These are phyloP conservation scores for Periophthalmus magnuspinnatus DNA, from an alignment of 2,797 vertebrate genomes.

Conservation along the genomic window DNA sequence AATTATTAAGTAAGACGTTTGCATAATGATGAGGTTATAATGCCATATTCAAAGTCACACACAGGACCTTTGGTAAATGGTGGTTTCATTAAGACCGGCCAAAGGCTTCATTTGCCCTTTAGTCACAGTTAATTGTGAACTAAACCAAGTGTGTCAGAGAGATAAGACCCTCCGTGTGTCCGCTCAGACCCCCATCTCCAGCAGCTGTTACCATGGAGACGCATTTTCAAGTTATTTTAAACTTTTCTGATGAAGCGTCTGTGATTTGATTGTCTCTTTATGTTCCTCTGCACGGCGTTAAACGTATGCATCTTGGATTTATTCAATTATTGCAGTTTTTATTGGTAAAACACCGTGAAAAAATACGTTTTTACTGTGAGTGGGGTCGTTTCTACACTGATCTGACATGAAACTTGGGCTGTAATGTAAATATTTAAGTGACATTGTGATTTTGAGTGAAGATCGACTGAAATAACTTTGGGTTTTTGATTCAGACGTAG, in stretches of 20 bases:
- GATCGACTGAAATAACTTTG: too few relatives aligned
- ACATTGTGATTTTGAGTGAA: too few relatives aligned
- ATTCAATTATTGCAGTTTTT: neutral
- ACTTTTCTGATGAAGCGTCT: neutral
- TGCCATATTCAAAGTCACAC: neutral
- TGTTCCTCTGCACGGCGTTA: too few relatives aligned
- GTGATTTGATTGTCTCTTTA: too few relatives aligned
- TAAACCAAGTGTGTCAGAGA: neutral
- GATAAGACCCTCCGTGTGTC: neutral
- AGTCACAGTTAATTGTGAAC: neutral
- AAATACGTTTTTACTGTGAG: too few relatives aligned
- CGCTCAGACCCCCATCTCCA: neutral
- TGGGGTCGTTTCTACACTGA: neutral
- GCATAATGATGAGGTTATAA: neutral
- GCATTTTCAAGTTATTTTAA: neutral
- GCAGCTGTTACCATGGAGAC: neutral
- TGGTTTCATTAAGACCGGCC: neutral
- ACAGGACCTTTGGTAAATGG: neutral
- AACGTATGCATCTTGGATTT: neutral
- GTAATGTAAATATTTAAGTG: neutral
- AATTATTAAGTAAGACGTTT: neutral
- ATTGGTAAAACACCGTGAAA: neutral
- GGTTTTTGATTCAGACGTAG: too few relatives aligned
- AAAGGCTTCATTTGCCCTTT: conserved; percentile 5
- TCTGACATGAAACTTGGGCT: neutral